Evolutionary conservation across 2,797 vertebrate genomes (phyloP).

Genomic region (Rhinichthys osculus): DNA sequence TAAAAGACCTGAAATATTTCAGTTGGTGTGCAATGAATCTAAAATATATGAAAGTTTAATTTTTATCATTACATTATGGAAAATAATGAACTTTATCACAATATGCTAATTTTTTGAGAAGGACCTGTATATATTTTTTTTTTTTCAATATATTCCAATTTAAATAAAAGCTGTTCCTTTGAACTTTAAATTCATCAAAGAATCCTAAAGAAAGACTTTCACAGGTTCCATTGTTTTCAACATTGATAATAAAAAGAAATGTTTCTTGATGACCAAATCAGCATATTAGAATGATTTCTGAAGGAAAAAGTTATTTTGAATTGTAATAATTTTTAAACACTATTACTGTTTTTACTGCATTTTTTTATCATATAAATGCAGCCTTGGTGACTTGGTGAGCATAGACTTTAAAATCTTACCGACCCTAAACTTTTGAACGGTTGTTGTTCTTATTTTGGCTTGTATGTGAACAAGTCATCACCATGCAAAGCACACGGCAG

Average conservation of each 20-base stretch:
- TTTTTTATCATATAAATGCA: background rate
- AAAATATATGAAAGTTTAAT: no score
- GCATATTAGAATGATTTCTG: background rate
- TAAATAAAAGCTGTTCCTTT: background rate
- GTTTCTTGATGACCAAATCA: background rate
- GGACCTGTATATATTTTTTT: no score
- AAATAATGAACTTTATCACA: no score
- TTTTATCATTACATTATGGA: no score
- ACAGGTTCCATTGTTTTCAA: background rate
- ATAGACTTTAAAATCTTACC: no score
- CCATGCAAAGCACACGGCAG: background rate
- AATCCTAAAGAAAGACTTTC: background rate
- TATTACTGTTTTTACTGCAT: background rate
- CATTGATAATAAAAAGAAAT: background rate
- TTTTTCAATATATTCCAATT: background rate
- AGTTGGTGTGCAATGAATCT: no score
- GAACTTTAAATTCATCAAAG: background rate
- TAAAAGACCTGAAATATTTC: no score
- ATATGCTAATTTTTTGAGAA: no score
- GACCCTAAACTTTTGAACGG: background rate
- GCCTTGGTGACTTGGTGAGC: background rate
- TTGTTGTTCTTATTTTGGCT: background rate
- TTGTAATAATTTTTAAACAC: background rate
- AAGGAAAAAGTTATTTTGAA: background rate
- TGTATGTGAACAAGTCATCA: background rate